Evolutionary conservation across 2,797 vertebrate species (phyloP).

Genomic region (Neosilurus hyrtlii): DNA sequence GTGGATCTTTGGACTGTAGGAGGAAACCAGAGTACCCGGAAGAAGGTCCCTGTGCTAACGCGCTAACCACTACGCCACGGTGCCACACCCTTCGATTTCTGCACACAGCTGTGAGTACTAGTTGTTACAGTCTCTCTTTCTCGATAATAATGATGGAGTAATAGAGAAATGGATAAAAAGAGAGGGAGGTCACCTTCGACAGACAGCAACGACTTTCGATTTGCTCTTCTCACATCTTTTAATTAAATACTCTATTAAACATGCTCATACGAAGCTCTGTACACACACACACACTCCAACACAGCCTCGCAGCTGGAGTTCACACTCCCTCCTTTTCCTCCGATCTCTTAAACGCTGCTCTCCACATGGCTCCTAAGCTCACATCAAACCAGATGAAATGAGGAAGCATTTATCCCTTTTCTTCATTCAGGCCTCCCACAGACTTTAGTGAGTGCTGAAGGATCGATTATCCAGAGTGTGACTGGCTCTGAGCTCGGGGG

Average conservation of each 20-base stretch:
- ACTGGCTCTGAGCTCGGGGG: not conserved
- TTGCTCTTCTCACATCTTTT: slow-evolving; percentile 13
- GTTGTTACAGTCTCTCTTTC: not conserved
- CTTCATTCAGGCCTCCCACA: slow-evolving; percentile 1
- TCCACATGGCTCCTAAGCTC: slow-evolving; percentile 1
- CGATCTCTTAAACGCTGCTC: slow-evolving; percentile 5
- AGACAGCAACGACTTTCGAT: slow-evolving; percentile 4
- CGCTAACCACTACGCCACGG: too few relatives aligned
- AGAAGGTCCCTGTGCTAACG: too few relatives aligned
- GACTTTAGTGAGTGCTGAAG: not conserved
- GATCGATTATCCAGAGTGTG: slow-evolving; percentile 20
- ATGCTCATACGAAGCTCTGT: not conserved
- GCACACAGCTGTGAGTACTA: not conserved
- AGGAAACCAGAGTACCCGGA: too few relatives aligned
- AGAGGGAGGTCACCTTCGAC: not conserved
- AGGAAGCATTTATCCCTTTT: slow-evolving; percentile 22
- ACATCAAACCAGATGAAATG: slow-evolving; percentile 20
- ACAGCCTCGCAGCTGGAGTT: slow-evolving; percentile 3
- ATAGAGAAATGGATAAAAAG: not conserved
- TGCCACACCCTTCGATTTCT: not conserved
- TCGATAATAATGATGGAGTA: not conserved
- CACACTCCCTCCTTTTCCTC: not conserved
- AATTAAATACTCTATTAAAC: slow-evolving; percentile 15
- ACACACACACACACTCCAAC: not conserved
- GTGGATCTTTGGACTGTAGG: too few relatives aligned